A percentile compares a stretch with the other conserved stretches of the same genome.
phyloP scores from a whole-genome alignment of 2,113 vertebrate species.

The Ochotona curzoniae region DNA sequence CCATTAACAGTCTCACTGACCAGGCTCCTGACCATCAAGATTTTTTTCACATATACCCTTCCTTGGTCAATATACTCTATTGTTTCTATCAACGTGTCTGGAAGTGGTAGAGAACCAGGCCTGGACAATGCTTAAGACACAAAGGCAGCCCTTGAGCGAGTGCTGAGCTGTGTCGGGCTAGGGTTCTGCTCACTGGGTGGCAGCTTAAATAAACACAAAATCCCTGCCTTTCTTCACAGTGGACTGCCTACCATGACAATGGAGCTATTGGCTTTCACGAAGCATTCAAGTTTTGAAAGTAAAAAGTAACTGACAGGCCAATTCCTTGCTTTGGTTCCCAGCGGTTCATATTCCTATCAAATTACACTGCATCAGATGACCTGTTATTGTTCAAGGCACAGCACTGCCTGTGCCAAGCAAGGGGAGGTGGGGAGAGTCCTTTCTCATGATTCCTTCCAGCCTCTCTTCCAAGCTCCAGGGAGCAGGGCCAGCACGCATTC shows the following conservation, averaged over 20 bases:
- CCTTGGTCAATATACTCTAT: background rate
- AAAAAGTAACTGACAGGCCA: constrained; percentile 69
- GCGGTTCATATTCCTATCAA: constrained; percentile 60
- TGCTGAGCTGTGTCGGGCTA: background rate
- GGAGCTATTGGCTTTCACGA: constrained; percentile 78
- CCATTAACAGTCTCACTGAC: background rate
- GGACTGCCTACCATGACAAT: constrained; percentile 68
- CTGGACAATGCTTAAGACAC: background rate
- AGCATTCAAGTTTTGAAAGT: constrained; percentile 72
- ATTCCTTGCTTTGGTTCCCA: constrained; percentile 68
- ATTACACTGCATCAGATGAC: constrained; percentile 67
- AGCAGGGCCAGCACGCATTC: constrained; percentile 42
- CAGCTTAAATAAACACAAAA: constrained; percentile 73
- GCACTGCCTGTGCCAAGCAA: background rate
- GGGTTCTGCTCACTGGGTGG: constrained; percentile 61
- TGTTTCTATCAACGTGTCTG: background rate
- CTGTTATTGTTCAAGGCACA: constrained; percentile 33
- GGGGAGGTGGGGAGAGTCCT: constrained; percentile 51
- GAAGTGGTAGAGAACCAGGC: too few species aligned
- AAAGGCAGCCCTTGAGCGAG: background rate
- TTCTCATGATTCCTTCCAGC: constrained; percentile 74
- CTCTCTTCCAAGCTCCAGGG: background rate
- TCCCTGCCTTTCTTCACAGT: constrained; percentile 76
- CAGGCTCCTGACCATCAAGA: background rate
- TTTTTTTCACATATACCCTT: background rate